These are phyloP conservation scores for Odontomachus brunneus DNA, from an alignment of 1,140 invertebrate genomes.

Conservation along the genomic window DNA sequence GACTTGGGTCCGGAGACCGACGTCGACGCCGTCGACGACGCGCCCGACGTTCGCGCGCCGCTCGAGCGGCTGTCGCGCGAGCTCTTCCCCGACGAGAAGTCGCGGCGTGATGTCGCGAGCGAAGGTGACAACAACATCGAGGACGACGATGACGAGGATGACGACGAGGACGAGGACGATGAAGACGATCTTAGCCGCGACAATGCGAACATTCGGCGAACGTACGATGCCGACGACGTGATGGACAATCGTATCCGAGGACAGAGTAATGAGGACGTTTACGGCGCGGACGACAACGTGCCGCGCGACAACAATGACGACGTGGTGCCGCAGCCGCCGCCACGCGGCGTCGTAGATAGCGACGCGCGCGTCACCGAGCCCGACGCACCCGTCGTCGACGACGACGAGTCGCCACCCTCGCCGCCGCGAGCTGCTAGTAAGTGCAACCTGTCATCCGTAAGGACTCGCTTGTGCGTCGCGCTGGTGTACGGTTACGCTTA, in stretches of 20 bases:
- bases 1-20: conserved; percentile 87
- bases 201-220: conserved; percentile 25
- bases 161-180: conserved; percentile 18
- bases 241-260: conserved; percentile 31
- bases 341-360: background rate
- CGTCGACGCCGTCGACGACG: conserved; percentile 87
- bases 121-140: conserved; percentile 85
- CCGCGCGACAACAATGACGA: conserved; percentile 2
- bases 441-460: conserved; percentile 58
- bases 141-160: conserved; percentile 70
- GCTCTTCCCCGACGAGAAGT: conserved; percentile 1
- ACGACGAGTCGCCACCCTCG: conserved; percentile 70
- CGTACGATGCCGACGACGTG: background rate
- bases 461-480: conserved; percentile 28
- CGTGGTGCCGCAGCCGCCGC: background rate
- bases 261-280: conserved; percentile 28
- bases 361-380: conserved; percentile 14
- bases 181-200: background rate
- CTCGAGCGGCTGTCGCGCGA: background rate
- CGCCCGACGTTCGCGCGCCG: background rate
- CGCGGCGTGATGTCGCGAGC: conserved; percentile 82
- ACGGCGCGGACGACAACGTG: conserved; percentile 15
- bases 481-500: conserved; percentile 46
- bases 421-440: conserved; percentile 64
- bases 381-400: conserved; percentile 47